Percentiles rank a stretch among this genome's conserved stretches.
phyloP scores from a whole-genome alignment of 2,113 vertebrate genomes.

The Neoarius graeffei region DNA sequence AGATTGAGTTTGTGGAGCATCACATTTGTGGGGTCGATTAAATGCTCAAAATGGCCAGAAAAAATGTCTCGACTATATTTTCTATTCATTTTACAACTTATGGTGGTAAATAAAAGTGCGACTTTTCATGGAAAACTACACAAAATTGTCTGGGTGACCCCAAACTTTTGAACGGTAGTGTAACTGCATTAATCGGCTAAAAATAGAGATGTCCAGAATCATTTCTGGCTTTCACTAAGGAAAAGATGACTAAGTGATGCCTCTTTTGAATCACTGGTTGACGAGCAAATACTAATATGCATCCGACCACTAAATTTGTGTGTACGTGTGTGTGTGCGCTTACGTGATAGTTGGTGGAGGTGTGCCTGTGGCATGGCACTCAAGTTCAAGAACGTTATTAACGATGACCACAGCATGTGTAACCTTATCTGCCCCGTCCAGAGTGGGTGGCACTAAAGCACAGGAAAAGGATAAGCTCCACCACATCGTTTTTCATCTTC shows the following conservation, averaged over 20 bases:
- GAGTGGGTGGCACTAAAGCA: slow-evolving; percentile 81
- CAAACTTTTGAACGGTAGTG: no score
- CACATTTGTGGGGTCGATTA: no score
- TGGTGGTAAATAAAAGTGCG: no score
- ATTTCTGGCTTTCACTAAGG: no score
- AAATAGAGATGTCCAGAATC: not conserved
- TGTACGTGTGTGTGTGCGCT: slow-evolving; percentile 51
- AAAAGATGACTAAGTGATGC: no score
- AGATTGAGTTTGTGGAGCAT: no score
- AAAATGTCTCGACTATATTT: no score
- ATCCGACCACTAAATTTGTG: not conserved
- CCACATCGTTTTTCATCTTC: not conserved
- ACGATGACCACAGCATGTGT: slow-evolving; percentile 80
- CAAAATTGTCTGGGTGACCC: no score
- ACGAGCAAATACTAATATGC: not conserved
- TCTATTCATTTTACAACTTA: no score
- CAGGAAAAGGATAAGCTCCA: not conserved
- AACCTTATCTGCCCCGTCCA: slow-evolving; percentile 80
- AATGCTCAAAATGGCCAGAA: no score
- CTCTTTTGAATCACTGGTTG: not conserved
- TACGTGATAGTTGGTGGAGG: slow-evolving; percentile 86
- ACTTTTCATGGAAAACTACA: no score
- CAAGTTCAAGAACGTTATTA: slow-evolving; percentile 83
- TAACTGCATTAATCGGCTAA: not conserved
- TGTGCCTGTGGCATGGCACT: slow-evolving; percentile 82